Conservation (phyloP, 2,113 vertebrate genomes). For the Syngnathus scovelli region DNA sequence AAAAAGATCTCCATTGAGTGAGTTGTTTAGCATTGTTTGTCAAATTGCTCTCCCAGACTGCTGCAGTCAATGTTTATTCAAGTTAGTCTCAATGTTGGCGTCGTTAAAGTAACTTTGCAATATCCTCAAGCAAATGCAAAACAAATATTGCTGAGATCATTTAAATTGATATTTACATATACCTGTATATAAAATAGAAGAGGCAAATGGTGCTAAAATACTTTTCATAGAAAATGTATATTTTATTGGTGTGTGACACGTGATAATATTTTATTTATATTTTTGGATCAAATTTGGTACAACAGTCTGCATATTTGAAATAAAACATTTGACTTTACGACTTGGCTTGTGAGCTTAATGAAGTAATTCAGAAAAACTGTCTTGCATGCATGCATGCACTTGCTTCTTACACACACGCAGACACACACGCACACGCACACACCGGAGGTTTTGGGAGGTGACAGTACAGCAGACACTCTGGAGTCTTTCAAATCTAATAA, state of each 20-base stretch:
- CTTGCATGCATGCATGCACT: background rate
- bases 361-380: conserved; percentile 41
- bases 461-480: conserved; percentile 78
- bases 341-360: conserved; percentile 13
- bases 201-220: conserved; percentile 20
- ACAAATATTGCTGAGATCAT: no score
- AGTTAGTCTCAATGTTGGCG: background rate
- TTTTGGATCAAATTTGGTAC: conserved; percentile 22
- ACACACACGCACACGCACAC: background rate
- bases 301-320: conserved; percentile 21
- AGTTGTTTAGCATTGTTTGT: background rate
- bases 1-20: background rate
- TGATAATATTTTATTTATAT: conserved; percentile 45
- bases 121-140: no score
- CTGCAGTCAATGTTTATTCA: background rate
- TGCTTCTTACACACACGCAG: no score
- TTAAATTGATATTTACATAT: background rate
- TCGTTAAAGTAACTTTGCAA: background rate
- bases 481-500: conserved; percentile 82
- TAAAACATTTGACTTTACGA: conserved; percentile 24
- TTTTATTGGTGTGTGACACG: conserved; percentile 13
- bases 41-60: background rate
- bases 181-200: background rate
- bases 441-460: conserved; percentile 63
- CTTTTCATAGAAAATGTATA: background rate